These are phyloP conservation scores for Hydropsyche betteni DNA, from an alignment of 2,888 invertebrate species.

Conservation along the genomic window DNA sequence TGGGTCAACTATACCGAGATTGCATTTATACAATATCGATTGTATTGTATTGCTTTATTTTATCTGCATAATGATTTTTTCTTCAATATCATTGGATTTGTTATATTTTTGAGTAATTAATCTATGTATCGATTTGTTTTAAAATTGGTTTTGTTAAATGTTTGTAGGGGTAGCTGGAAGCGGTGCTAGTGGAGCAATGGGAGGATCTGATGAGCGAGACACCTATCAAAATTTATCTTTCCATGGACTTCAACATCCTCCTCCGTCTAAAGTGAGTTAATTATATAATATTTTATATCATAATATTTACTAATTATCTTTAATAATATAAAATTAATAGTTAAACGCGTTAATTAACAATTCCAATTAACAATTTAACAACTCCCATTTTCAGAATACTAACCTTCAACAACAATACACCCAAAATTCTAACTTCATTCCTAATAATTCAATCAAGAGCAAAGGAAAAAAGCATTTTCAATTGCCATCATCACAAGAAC, in stretches of 20 bases:
- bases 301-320: background rate
- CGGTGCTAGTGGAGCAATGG: constrained; percentile 43
- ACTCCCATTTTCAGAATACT: constrained; percentile 65
- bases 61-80: background rate
- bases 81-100: background rate
- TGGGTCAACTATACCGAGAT: too few species aligned
- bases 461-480: constrained; percentile 69
- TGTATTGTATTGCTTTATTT: background rate
- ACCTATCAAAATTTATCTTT: constrained; percentile 86
- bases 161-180: constrained; percentile 39
- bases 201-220: constrained; percentile 71
- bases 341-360: background rate
- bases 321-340: too few species aligned
- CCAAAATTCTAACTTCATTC: constrained; percentile 64
- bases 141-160: background rate
- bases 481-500: constrained; percentile 72
- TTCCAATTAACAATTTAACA: constrained; percentile 18
- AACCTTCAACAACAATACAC: constrained; percentile 60
- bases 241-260: constrained; percentile 84
- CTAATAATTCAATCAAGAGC: constrained; percentile 59
- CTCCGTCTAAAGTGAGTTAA: constrained; percentile 55
- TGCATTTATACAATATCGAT: too few species aligned
- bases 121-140: background rate
- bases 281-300: constrained; percentile 12
- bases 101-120: background rate